These are phyloP conservation scores for Autographa pulchrina DNA, from an alignment of 2,888 invertebrate species.

Conservation along the genomic window DNA sequence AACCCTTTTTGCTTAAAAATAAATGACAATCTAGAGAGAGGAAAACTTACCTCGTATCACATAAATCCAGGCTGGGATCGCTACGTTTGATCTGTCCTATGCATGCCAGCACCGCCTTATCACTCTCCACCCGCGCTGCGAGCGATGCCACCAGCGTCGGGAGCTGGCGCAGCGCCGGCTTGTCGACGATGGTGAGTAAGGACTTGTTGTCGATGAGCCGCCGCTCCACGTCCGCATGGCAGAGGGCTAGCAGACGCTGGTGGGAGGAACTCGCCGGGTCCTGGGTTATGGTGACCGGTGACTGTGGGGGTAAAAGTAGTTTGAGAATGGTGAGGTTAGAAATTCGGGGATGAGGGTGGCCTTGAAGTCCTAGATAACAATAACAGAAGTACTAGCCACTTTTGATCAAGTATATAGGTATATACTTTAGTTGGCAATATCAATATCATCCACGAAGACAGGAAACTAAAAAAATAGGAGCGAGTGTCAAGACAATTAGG, in stretches of 20 bases:
- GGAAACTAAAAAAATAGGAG: too few relatives aligned
- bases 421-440: too few relatives aligned
- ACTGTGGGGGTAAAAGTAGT: slow-evolving; percentile 65
- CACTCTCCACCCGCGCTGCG: slow-evolving; percentile 95
- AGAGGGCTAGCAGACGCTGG: slow-evolving; percentile 95
- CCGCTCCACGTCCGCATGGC: slow-evolving; percentile 96
- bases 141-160: slow-evolving; percentile 91
- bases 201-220: slow-evolving; percentile 97
- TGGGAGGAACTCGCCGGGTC: slow-evolving; percentile 96
- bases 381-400: too few relatives aligned
- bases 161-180: slow-evolving; percentile 94
- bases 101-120: slow-evolving; percentile 95
- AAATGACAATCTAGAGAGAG: background rate
- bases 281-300: slow-evolving; percentile 89
- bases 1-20: too few relatives aligned
- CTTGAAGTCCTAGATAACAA: too few relatives aligned
- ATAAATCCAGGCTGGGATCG: slow-evolving; percentile 90
- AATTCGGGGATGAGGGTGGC: background rate
- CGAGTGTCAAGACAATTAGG: too few relatives aligned
- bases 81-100: slow-evolving; percentile 91
- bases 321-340: background rate
- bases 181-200: slow-evolving; percentile 95
- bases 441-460: too few relatives aligned
- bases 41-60: slow-evolving; percentile 88
- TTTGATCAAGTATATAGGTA: too few relatives aligned